Evolutionary conservation across 2,888 invertebrate genomes (phyloP), one percentile per base, ranked within the genome.

Genomic region (Synanthedon andrenaeformis): DNA sequence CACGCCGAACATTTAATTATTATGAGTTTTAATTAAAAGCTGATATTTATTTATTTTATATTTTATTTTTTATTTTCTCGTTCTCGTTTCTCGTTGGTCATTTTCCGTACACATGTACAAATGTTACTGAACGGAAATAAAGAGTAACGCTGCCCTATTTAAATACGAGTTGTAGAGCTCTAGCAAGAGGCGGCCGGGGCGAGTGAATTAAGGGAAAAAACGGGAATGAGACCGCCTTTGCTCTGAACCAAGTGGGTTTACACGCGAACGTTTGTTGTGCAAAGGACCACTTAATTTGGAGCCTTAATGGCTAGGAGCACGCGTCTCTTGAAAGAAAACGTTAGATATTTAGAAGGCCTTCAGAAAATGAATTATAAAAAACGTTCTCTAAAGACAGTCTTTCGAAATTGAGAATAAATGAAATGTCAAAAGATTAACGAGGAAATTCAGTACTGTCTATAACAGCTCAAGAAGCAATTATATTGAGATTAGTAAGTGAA

Each of bases 251-350:
- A 63, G 63, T 56, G 56, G 56, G 55, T 58, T 58, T 57, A 55
- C 54, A 57, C 53, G 55, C 51, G 52, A 57, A 53, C 54, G 59
- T 63, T 64, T 62, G 57, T 57, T 49, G 52, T 51, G 52, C 52
- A 49, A 57, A 63, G 62, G 54, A 57, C 59, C 61, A 67, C 68
- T 67, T 67, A 67, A 69, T 69, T 68, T 62, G 56, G 60, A 58
- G 50, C 55, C 59, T 57, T 71, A 71, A 71, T 65, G 65, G 62
- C 41, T 42, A 52, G 52, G 41, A 58, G 58, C 57, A 64, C 59
- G 59, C 61, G 57, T 61, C 60, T 58, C 58, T 62, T 58, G 60
- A 65, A 66, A 65, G 63, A 60, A 62, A 67, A 60, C 56, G 58
- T 62, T 54, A 55, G 49, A 60, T 56, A 58, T 62, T 54, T 54